Percentiles rank a stretch among this genome's conserved stretches.
Evolutionary conservation across 1,140 invertebrate genomes (phyloP).

Genomic region (Trichonephila inaurata): DNA sequence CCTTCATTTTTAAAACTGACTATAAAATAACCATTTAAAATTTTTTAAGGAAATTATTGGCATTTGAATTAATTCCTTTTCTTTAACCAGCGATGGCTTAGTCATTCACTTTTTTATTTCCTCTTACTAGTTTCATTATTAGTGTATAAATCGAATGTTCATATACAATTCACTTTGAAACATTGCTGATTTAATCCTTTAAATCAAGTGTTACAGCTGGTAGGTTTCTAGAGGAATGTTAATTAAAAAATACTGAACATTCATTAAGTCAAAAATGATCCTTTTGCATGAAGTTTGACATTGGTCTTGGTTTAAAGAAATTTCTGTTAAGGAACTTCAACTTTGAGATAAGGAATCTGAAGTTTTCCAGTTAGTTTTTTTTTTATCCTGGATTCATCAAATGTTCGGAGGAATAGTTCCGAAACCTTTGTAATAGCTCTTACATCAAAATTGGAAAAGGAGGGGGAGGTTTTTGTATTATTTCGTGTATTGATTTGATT

Average conservation of each 20-base stretch:
- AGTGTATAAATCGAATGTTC: no score
- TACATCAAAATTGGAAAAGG: constrained; percentile 29
- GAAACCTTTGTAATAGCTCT: constrained; percentile 1
- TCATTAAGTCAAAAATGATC: background rate
- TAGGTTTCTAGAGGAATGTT: background rate
- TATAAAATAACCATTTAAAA: no score
- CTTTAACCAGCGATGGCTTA: no score
- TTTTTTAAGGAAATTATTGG: no score
- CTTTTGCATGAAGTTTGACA: background rate
- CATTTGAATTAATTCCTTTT: no score
- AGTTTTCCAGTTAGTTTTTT: background rate
- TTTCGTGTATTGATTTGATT: constrained; percentile 19
- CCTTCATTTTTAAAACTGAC: no score
- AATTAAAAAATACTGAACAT: background rate
- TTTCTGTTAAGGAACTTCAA: background rate
- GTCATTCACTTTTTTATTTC: no score
- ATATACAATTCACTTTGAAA: no score
- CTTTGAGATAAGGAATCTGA: background rate
- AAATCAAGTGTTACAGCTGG: background rate
- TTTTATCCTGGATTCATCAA: background rate
- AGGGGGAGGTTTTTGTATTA: background rate
- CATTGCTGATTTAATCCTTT: no score
- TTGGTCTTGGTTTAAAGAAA: background rate
- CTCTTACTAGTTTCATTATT: no score
- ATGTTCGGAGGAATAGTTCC: background rate